These are phyloP conservation scores for Avahi laniger DNA, from an alignment of 2,797 vertebrate species.

Conservation along the genomic window DNA sequence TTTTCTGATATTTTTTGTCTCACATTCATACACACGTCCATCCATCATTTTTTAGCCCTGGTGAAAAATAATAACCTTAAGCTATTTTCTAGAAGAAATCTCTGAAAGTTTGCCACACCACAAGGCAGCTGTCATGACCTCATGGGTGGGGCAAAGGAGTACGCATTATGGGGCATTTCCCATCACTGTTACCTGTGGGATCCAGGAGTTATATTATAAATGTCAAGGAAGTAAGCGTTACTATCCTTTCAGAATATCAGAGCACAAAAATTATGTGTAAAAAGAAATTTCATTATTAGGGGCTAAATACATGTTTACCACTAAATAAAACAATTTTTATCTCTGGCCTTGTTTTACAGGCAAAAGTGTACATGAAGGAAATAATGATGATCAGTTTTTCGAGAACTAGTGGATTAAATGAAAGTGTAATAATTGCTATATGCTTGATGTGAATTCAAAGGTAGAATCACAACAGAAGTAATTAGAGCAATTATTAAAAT, in stretches of 20 bases:
- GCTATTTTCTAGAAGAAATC: neutral
- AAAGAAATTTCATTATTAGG: slow-evolving; percentile 65
- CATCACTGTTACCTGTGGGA: no score
- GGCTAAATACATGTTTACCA: slow-evolving; percentile 60
- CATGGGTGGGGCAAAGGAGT: neutral
- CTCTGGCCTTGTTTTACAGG: slow-evolving; percentile 74
- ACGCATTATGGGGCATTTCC: neutral
- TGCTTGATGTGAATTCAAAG: slow-evolving; percentile 82
- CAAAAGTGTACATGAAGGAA: slow-evolving; percentile 66
- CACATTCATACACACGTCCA: neutral
- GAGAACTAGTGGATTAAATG: slow-evolving; percentile 74
- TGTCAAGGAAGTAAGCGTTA: neutral
- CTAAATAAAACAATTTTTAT: slow-evolving; percentile 75
- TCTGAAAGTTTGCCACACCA: neutral
- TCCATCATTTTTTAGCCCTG: neutral
- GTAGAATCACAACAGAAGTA: slow-evolving; percentile 83
- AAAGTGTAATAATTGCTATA: slow-evolving; percentile 77
- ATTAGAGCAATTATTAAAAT: slow-evolving; percentile 83
- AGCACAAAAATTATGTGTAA: neutral
- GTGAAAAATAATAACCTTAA: neutral
- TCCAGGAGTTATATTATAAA: no score
- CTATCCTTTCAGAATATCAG: neutral
- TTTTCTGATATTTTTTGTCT: neutral
- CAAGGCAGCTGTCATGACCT: neutral
- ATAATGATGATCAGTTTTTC: slow-evolving; percentile 70